Conservation (phyloP, 2,113 vertebrate genomes). For the Oryzias javanicus region DNA sequence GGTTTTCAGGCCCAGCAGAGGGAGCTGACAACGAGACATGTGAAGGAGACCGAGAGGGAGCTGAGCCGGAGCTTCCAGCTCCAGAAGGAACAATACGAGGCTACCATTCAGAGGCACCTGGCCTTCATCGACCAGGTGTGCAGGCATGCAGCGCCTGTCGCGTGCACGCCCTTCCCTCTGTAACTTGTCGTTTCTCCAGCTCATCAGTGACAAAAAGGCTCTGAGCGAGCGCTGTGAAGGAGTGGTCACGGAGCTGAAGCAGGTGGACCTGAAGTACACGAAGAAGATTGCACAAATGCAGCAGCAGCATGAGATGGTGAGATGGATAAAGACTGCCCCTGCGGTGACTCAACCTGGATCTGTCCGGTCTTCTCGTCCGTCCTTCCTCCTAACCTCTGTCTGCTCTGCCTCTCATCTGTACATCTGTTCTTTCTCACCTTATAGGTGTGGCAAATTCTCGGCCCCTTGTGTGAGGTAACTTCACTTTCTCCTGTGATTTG, state of each 20-base stretch:
- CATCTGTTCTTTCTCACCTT: conserved; percentile 64
- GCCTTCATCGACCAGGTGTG: conserved; percentile 93
- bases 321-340: not conserved
- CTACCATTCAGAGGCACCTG: conserved; percentile 90
- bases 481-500: conserved; percentile 2
- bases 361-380: not conserved
- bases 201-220: conserved; percentile 91
- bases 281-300: conserved; percentile 88
- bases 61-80: conserved; percentile 80
- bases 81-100: conserved; percentile 91
- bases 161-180: not conserved
- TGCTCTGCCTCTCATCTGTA: conserved; percentile 1
- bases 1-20: conserved; percentile 85
- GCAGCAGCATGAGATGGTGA: conserved; percentile 91
- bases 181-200: conserved; percentile 65
- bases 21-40: conserved; percentile 81
- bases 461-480: conserved; percentile 90
- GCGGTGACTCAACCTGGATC: conserved; percentile 13
- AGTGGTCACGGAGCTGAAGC: conserved; percentile 84
- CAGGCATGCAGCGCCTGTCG: not conserved
- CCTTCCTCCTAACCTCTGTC: not conserved
- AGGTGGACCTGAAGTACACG: conserved; percentile 86
- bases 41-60: conserved; percentile 88
- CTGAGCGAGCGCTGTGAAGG: conserved; percentile 88
- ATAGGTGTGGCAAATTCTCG: conserved; percentile 89